These are phyloP conservation scores for Dendronephthya gigantea DNA, from an alignment of 64 coral and sea anemone genomes.

Conservation along the genomic window DNA sequence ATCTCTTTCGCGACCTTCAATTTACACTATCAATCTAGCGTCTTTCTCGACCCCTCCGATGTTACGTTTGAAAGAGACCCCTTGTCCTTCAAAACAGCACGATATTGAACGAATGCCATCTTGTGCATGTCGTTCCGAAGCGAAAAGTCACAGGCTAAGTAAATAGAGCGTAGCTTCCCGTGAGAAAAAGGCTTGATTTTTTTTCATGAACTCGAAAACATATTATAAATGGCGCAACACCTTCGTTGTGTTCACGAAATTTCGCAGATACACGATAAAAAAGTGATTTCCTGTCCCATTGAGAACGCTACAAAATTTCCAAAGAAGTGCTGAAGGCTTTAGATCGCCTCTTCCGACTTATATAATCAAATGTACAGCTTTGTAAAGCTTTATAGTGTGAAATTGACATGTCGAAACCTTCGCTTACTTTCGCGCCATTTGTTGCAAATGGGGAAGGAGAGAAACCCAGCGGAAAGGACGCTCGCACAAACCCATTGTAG, in stretches of 20 bases:
- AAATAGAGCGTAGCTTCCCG: not conserved
- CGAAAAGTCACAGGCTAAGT: not conserved
- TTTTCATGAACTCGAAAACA: not conserved
- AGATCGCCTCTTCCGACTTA: not conserved
- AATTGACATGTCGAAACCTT: not conserved
- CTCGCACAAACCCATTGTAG: not conserved
- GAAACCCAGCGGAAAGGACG: not conserved
- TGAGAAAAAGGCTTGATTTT: not conserved
- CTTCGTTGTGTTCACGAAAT: not conserved
- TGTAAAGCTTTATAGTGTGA: not conserved
- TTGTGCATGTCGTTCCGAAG: not conserved
- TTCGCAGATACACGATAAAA: not conserved
- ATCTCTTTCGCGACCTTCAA: not conserved
- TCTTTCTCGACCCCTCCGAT: not conserved
- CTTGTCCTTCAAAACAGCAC: not conserved
- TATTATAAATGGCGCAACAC: not conserved
- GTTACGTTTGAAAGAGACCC: not conserved
- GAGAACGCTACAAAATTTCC: not conserved
- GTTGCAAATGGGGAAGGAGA: not conserved
- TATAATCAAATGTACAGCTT: too few relatives aligned
- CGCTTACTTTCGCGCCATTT: not conserved
- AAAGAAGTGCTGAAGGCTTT: not conserved
- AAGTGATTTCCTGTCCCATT: not conserved
- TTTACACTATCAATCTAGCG: not conserved
- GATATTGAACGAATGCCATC: not conserved